Evolutionary conservation across 2,113 vertebrate genomes (phyloP).

Genomic region (Gambusia holbrooki): DNA sequence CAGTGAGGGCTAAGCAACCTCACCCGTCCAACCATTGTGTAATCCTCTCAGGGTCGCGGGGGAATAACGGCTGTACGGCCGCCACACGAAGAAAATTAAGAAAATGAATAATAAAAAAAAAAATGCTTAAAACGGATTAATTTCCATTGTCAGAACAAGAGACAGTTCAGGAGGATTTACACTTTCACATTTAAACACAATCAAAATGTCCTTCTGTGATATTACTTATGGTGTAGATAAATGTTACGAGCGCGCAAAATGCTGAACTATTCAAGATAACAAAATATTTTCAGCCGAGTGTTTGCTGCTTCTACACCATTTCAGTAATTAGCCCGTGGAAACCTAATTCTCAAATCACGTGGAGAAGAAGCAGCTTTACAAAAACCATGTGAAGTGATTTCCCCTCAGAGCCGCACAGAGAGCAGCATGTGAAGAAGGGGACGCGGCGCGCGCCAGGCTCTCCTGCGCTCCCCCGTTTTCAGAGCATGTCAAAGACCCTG

Average conservation of each 20-base stretch:
- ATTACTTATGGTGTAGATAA: neutral
- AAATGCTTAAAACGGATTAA: neutral
- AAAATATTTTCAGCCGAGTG: neutral
- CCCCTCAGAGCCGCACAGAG: constrained; percentile 31
- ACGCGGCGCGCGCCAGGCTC: neutral
- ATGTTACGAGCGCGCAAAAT: neutral
- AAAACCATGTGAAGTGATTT: constrained; percentile 4
- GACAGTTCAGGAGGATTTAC: neutral
- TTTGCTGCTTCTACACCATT: neutral
- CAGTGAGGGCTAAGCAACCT: no score
- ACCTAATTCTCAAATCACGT: neutral
- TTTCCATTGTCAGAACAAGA: neutral
- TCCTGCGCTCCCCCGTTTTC: constrained; percentile 43
- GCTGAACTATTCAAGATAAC: neutral
- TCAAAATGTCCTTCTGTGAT: neutral
- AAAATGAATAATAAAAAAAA: neutral
- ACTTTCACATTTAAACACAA: neutral
- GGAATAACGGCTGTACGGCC: no score
- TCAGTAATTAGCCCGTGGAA: neutral
- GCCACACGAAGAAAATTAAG: neutral
- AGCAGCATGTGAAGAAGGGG: constrained; percentile 11
- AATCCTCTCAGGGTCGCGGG: no score
- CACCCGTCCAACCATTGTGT: no score
- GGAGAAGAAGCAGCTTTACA: neutral
- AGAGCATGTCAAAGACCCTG: constrained; percentile 72